Conservation (phyloP, 1,140 invertebrate species). For the Heliconius congener region DNA sequence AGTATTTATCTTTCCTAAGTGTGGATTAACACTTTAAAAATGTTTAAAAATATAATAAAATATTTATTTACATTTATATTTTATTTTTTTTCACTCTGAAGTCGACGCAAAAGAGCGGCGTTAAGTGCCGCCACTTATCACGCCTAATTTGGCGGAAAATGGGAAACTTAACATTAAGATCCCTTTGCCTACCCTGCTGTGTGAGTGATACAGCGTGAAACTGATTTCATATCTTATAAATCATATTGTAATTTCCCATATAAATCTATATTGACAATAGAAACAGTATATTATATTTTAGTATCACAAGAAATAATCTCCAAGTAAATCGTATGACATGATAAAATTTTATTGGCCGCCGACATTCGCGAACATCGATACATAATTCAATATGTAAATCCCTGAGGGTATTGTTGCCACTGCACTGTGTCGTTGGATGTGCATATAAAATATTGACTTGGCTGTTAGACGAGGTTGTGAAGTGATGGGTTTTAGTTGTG, state of each 20-base stretch:
- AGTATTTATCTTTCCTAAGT: too few relatives aligned
- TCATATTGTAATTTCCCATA: background rate
- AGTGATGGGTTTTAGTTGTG: background rate
- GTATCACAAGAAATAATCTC: constrained; percentile 22
- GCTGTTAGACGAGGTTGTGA: background rate
- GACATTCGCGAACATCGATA: constrained; percentile 22
- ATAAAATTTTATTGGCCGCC: constrained; percentile 33
- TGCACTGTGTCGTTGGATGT: background rate
- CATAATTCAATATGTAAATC: constrained; percentile 31
- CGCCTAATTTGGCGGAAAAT: too few relatives aligned
- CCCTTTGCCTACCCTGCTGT: too few relatives aligned
- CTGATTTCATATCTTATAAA: too few relatives aligned
- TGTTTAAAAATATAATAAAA: too few relatives aligned
- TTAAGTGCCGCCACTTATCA: too few relatives aligned
- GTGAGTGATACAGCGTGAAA: too few relatives aligned
- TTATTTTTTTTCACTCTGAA: too few relatives aligned
- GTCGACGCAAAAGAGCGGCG: too few relatives aligned
- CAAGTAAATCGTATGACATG: constrained; percentile 25
- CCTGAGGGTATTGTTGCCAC: constrained; percentile 7
- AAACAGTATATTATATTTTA: constrained; percentile 21
- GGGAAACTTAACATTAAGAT: too few relatives aligned
- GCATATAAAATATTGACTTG: constrained; percentile 4
- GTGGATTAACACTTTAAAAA: too few relatives aligned
- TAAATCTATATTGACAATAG: background rate
- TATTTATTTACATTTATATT: too few relatives aligned